Percentiles rank a stretch among this genome's conserved stretches.
Evolutionary conservation across 2,797 vertebrate genomes (phyloP).

Genomic region (Erethizon dorsatum): DNA sequence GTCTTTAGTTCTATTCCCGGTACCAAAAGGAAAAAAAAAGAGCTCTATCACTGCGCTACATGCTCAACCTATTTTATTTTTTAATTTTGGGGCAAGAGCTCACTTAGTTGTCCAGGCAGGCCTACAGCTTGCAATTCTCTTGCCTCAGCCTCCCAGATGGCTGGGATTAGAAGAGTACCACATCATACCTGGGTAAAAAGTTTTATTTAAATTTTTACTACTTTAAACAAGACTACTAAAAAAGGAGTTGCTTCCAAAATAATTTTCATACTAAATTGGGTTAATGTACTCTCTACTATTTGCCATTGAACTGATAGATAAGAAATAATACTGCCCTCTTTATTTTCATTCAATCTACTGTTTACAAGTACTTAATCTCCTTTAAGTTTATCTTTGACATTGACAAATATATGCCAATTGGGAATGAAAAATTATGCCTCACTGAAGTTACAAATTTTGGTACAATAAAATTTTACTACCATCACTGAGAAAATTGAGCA

Average conservation of each 20-base stretch:
- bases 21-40: no score
- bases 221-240: neutral
- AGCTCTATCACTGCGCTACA: neutral
- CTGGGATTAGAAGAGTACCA: neutral
- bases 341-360: neutral
- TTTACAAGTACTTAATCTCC: conserved; percentile 58
- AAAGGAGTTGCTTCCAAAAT: neutral
- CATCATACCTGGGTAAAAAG: neutral
- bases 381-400: neutral
- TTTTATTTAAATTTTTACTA: neutral
- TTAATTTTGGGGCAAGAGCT: neutral
- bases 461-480: conserved; percentile 15
- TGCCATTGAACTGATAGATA: neutral
- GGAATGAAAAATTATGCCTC: neutral
- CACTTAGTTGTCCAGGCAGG: neutral
- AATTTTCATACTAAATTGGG: neutral
- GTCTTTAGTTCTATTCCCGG: no score
- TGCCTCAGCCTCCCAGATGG: neutral
- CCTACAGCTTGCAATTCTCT: neutral
- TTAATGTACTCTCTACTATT: neutral
- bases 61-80: neutral
- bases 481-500: conserved; percentile 42
- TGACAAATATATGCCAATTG: neutral
- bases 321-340: neutral
- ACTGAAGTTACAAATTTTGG: neutral